Evolutionary conservation across 2,888 invertebrate genomes (phyloP).

Genomic region (Plusia festucae): DNA sequence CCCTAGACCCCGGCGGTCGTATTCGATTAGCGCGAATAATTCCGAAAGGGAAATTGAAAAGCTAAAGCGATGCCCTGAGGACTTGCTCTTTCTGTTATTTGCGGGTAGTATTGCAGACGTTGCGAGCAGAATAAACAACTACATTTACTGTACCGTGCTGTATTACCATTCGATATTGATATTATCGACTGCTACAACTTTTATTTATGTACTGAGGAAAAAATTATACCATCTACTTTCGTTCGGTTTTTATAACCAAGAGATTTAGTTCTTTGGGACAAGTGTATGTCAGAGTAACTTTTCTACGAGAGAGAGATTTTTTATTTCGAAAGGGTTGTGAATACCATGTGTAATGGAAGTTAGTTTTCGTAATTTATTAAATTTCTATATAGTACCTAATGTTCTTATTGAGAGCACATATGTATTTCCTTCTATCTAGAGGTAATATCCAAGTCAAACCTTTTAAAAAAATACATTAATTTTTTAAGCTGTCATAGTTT

Average conservation of each 20-base stretch:
- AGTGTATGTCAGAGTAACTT: no score
- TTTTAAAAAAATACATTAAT: no score
- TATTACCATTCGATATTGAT: slow-evolving; percentile 66
- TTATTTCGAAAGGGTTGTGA: not conserved
- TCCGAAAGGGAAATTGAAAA: slow-evolving; percentile 90
- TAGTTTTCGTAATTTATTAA: no score
- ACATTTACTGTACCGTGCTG: slow-evolving; percentile 65
- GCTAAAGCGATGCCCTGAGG: slow-evolving; percentile 88
- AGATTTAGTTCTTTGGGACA: not conserved
- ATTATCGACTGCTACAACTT: slow-evolving; percentile 55
- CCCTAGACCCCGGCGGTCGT: slow-evolving; percentile 81
- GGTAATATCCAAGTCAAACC: no score
- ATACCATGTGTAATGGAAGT: no score
- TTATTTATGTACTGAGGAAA: slow-evolving; percentile 37
- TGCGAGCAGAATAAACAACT: slow-evolving; percentile 82
- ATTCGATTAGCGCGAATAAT: slow-evolving; percentile 89
- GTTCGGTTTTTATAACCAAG: not conserved
- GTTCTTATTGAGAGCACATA: no score
- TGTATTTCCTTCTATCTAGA: no score
- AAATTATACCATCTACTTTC: slow-evolving; percentile 21
- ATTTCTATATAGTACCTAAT: no score
- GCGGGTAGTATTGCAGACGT: slow-evolving; percentile 78
- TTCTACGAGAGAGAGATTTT: no score
- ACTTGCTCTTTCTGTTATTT: slow-evolving; percentile 89
- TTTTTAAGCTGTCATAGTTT: no score